These are phyloP conservation scores for Brenthis hecate DNA, from an alignment of 2,888 invertebrate species.

Conservation along the genomic window DNA sequence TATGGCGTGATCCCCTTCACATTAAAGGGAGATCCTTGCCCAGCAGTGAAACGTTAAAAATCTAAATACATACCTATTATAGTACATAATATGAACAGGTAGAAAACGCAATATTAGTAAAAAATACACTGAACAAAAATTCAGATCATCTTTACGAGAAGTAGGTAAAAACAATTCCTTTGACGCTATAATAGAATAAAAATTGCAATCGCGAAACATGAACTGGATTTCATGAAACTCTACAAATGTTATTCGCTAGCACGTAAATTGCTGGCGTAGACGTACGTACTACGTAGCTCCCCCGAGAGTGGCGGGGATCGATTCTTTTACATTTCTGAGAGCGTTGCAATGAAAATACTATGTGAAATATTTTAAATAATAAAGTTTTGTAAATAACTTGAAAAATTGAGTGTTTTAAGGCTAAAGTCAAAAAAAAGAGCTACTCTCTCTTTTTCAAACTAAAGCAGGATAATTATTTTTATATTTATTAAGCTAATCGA, in stretches of 20 bases:
- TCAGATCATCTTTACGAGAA: neutral
- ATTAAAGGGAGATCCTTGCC: too few species aligned
- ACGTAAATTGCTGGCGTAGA: constrained; percentile 24
- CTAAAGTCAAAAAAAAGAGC: too few species aligned
- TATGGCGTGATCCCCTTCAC: too few species aligned
- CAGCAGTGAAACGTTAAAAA: too few species aligned
- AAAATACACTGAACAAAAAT: neutral
- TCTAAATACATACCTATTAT: too few species aligned
- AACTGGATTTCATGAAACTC: constrained; percentile 31
- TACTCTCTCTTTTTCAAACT: too few species aligned
- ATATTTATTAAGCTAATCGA: too few species aligned
- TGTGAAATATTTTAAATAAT: neutral
- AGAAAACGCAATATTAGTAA: too few species aligned
- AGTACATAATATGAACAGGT: too few species aligned
- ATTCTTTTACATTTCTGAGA: neutral
- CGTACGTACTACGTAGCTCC: constrained; percentile 9
- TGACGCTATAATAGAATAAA: constrained; percentile 20
- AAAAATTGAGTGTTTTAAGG: too few species aligned
- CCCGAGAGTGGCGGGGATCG: neutral
- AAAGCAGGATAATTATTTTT: too few species aligned
- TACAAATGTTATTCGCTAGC: constrained; percentile 37
- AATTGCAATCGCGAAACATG: constrained; percentile 30
- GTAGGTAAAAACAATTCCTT: constrained; percentile 16
- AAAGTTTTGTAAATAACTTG: neutral
- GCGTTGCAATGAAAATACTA: neutral